A percentile compares a stretch with the other conserved stretches of the same genome.
phyloP scores from a whole-genome alignment of 2,797 vertebrate species.

The Tokudaia tokunoshimensis region DNA sequence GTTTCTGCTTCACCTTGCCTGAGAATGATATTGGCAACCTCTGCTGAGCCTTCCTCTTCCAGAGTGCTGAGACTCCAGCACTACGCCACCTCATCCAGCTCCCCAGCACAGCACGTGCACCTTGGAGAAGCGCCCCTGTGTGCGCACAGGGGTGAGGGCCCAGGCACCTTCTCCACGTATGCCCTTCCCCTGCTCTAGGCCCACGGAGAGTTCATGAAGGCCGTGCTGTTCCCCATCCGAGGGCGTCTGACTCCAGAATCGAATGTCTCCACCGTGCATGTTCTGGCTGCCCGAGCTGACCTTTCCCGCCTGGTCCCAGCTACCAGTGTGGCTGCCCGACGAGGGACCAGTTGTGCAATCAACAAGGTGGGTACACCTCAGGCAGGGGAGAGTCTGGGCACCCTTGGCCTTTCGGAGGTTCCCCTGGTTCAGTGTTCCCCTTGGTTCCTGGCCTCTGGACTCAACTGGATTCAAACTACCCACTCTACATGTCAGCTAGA shows the following conservation, averaged over 20 bases:
- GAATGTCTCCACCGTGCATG: constrained; percentile 87
- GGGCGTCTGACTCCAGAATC: constrained; percentile 80
- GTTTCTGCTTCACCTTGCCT: neutral
- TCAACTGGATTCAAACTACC: neutral
- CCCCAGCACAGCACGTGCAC: too few species aligned
- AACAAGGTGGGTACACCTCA: constrained; percentile 90
- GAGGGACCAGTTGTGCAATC: constrained; percentile 87
- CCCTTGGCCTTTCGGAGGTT: constrained; percentile 12
- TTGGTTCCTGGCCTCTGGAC: neutral
- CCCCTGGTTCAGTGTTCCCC: neutral
- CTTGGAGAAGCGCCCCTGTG: neutral
- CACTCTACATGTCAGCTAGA: neutral
- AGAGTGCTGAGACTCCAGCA: neutral
- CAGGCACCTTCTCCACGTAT: neutral
- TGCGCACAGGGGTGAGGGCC: neutral
- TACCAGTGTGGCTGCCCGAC: constrained; percentile 86
- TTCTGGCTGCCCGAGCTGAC: constrained; percentile 93
- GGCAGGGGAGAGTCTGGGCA: neutral
- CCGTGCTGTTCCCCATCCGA: constrained; percentile 84
- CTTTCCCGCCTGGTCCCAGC: constrained; percentile 90
- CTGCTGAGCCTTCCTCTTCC: neutral
- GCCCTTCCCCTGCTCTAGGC: constrained; percentile 83
- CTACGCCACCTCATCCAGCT: neutral
- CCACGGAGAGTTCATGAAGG: constrained; percentile 85
- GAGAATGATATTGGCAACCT: neutral